These are phyloP conservation scores for Malacoctenus gilli DNA, from an alignment of 2,797 vertebrate genomes.

Conservation along the genomic window DNA sequence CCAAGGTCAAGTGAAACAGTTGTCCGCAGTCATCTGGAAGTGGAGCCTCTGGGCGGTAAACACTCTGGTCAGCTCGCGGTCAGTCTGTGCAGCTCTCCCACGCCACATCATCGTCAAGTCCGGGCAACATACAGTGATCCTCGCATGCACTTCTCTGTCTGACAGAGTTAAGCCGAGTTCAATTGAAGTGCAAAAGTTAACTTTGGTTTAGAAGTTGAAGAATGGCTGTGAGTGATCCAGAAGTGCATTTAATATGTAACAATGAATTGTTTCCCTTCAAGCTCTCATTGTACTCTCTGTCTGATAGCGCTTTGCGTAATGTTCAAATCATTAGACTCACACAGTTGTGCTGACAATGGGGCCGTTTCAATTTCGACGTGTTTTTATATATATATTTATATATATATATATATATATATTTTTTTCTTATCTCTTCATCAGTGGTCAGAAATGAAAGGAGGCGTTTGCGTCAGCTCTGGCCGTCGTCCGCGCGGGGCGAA, in stretches of 20 bases:
- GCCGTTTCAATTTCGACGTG: neutral
- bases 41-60: constrained; percentile 51
- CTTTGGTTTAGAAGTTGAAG: constrained; percentile 7
- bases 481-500: constrained; percentile 30
- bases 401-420: too few relatives aligned
- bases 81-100: constrained; percentile 54
- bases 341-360: neutral
- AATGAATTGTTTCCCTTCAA: neutral
- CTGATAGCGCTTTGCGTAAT: constrained; percentile 17
- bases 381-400: too few relatives aligned
- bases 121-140: constrained; percentile 33
- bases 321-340: constrained; percentile 19
- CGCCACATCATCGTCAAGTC: constrained; percentile 48
- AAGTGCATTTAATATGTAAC: neutral
- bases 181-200: constrained; percentile 25
- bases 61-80: constrained; percentile 50
- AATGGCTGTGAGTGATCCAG: neutral
- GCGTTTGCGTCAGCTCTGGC: constrained; percentile 1
- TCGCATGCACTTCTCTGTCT: constrained; percentile 46
- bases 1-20: constrained; percentile 64
- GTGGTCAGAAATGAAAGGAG: constrained; percentile 11
- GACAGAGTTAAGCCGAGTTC: constrained; percentile 27
- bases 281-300: too few relatives aligned
- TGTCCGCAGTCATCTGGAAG: constrained; percentile 66
- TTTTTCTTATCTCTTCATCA: constrained; percentile 7